Evolutionary conservation across 2,797 vertebrate genomes (phyloP).

Genomic region (Pangasius sanitwongsei): DNA sequence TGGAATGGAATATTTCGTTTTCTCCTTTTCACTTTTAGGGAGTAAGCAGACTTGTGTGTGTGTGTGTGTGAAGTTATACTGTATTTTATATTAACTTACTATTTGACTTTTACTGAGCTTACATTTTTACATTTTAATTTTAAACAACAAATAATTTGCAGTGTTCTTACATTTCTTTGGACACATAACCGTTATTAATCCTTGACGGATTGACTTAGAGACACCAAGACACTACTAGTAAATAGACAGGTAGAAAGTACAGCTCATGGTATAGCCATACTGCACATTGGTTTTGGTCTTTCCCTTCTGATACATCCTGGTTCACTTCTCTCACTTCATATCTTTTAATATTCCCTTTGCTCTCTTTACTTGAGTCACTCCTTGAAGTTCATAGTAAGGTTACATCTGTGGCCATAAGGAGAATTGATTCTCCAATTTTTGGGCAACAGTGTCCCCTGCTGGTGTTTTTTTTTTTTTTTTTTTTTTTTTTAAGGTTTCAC

Average conservation of each 20-base stretch:
- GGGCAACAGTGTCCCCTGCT: constrained; percentile 54
- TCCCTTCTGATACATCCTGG: background rate
- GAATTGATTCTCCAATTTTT: background rate
- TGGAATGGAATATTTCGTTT: background rate
- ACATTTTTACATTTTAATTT: background rate
- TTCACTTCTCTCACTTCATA: background rate
- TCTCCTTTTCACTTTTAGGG: background rate
- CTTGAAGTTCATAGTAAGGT: background rate
- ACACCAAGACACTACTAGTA: background rate
- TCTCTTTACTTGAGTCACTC: background rate
- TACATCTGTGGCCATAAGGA: constrained; percentile 14
- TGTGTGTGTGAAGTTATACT: background rate
- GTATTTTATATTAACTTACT: too few relatives aligned
- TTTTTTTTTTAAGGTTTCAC: background rate
- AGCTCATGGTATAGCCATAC: background rate
- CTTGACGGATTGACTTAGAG: background rate
- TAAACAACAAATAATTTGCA: background rate
- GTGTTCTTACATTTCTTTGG: background rate
- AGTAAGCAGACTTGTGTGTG: background rate
- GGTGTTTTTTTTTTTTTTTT: background rate
- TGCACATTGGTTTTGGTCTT: background rate
- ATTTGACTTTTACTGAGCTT: background rate
- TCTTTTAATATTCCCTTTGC: background rate
- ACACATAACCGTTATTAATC: background rate
- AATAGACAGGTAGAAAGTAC: background rate